These are phyloP conservation scores for Girardinus metallicus DNA, from an alignment of 2,797 vertebrate genomes.

Conservation along the genomic window DNA sequence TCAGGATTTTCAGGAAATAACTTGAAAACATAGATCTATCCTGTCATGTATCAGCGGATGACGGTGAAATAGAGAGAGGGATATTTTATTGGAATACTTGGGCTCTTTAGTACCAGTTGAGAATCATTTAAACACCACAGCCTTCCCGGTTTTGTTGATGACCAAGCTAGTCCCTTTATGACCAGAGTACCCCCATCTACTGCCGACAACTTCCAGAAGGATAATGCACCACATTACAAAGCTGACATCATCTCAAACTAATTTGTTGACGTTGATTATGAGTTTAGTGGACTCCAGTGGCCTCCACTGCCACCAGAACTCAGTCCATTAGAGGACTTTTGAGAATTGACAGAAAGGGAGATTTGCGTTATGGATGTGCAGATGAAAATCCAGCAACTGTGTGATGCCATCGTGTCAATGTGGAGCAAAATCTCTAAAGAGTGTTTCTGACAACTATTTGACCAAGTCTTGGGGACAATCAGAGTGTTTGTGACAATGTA, in stretches of 20 bases:
- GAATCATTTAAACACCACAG: not conserved
- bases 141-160: not conserved
- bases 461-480: not conserved
- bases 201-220: not conserved
- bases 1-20: not conserved
- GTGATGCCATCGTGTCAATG: not conserved
- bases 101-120: not conserved
- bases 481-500: not conserved
- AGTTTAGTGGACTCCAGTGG: not conserved
- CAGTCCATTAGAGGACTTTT: not conserved
- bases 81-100: not conserved
- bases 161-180: not conserved
- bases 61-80: not conserved
- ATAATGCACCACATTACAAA: not conserved
- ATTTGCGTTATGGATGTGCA: not conserved
- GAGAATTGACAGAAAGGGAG: not conserved
- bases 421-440: not conserved
- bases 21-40: not conserved
- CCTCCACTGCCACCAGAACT: not conserved
- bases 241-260: not conserved
- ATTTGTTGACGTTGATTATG: not conserved
- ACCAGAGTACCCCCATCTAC: not conserved
- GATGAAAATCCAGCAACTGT: not conserved
- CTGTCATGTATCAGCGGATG: not conserved
- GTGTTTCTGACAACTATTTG: not conserved